These are phyloP conservation scores for Drosophila emarginata DNA, from an alignment of 2,888 invertebrate species.

Conservation along the genomic window DNA sequence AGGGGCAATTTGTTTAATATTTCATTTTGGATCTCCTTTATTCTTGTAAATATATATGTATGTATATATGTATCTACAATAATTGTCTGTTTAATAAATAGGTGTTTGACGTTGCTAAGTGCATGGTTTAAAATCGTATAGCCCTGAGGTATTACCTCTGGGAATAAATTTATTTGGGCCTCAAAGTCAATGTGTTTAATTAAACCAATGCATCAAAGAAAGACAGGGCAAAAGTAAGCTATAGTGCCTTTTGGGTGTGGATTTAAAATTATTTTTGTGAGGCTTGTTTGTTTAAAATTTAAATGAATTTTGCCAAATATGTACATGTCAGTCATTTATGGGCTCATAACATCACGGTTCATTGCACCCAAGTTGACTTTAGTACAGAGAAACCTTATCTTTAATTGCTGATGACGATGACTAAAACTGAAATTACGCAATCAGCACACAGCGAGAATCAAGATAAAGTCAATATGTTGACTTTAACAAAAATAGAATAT, in stretches of 20 bases:
- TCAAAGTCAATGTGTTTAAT: constrained; percentile 35
- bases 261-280: constrained; percentile 19
- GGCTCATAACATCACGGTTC: constrained; percentile 26
- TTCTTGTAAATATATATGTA: not conserved
- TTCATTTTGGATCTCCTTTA: constrained; percentile 20
- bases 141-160: constrained; percentile 50
- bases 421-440: constrained; percentile 1
- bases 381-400: constrained; percentile 23
- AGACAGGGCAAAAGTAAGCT: not conserved
- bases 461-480: not conserved
- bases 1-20: constrained; percentile 27
- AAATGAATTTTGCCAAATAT: constrained; percentile 45
- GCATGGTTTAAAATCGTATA: constrained; percentile 41
- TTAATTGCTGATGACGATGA: constrained; percentile 33
- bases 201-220: constrained; percentile 14
- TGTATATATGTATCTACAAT: constrained; percentile 22
- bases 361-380: constrained; percentile 18
- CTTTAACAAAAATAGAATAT: not conserved
- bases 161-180: constrained; percentile 47
- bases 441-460: not conserved
- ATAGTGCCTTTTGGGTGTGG: not conserved
- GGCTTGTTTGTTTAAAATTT: constrained; percentile 31
- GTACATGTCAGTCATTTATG: constrained; percentile 28
- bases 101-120: constrained; percentile 40
- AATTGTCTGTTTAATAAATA: constrained; percentile 42